Conservation (phyloP, 2,113 vertebrate genomes). For the Triplophysa tibetana region DNA sequence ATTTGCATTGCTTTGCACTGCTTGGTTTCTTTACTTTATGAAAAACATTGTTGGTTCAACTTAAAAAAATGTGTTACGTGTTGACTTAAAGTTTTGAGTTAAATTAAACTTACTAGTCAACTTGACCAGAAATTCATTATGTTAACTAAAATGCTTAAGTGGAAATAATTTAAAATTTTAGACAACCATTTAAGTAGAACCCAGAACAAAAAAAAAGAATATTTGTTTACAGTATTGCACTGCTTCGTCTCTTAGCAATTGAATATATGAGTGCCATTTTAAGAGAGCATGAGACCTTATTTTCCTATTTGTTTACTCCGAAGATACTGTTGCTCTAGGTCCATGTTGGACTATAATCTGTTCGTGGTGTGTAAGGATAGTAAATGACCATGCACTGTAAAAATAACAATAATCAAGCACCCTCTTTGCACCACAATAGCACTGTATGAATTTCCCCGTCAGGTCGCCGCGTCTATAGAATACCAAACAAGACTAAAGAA, state of each 20-base stretch:
- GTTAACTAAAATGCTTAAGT: too few species aligned
- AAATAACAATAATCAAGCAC: slow-evolving; percentile 26
- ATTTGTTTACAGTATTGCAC: too few species aligned
- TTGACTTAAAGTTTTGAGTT: too few species aligned
- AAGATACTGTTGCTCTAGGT: background rate
- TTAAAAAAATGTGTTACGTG: too few species aligned
- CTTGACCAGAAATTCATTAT: too few species aligned
- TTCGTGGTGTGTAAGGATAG: background rate
- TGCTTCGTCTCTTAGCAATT: background rate
- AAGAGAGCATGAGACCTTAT: background rate
- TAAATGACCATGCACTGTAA: background rate
- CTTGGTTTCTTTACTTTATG: too few species aligned
- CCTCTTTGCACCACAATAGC: slow-evolving; percentile 16
- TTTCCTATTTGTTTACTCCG: slow-evolving; percentile 28
- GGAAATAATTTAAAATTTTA: too few species aligned
- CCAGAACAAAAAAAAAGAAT: too few species aligned
- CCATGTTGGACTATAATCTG: background rate
- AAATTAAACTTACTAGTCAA: too few species aligned
- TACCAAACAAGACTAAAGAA: background rate
- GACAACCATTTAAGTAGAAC: too few species aligned
- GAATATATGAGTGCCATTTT: background rate
- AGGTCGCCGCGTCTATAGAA: slow-evolving; percentile 5
- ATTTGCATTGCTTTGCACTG: too few species aligned
- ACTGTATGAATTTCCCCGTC: slow-evolving; percentile 1
- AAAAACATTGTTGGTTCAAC: too few species aligned